These are phyloP conservation scores for Apogon talboti DNA, from an alignment of 2,797 vertebrate species.

Conservation along the genomic window DNA sequence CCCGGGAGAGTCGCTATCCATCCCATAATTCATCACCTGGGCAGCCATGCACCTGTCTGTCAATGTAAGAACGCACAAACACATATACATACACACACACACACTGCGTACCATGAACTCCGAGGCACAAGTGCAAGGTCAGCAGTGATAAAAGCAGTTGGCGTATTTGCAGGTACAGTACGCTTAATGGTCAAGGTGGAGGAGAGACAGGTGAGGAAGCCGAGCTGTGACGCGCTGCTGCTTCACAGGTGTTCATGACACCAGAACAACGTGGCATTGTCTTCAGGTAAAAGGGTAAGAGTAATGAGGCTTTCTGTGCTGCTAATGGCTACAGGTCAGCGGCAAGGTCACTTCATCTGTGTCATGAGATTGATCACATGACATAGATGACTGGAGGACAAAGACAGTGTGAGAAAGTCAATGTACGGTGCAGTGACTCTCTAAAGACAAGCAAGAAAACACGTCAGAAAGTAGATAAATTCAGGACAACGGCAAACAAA, in stretches of 20 bases:
- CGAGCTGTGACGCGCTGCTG: neutral
- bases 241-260: constrained; percentile 1
- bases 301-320: constrained; percentile 27
- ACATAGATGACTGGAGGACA: constrained; percentile 13
- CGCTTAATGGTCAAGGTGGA: neutral
- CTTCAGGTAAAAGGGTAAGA: constrained; percentile 6
- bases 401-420: constrained; percentile 2
- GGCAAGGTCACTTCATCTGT: constrained; percentile 25
- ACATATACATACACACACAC: neutral
- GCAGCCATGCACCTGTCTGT: constrained; percentile 59
- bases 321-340: constrained; percentile 13
- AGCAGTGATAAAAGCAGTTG: neutral
- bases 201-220: constrained; percentile 3
- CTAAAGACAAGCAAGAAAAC: neutral
- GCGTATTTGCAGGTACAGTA: neutral
- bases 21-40: constrained; percentile 51
- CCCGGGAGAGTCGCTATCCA: constrained; percentile 57
- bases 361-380: constrained; percentile 31
- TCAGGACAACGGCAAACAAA: neutral
- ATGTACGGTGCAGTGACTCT: neutral
- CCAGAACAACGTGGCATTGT: constrained; percentile 11
- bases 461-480: neutral
- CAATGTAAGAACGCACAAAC: constrained; percentile 1
- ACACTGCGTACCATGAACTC: neutral
- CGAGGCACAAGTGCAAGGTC: neutral